Evolutionary conservation across 2,113 vertebrate species (phyloP).

Genomic region (Forbesichthys agassizii): DNA sequence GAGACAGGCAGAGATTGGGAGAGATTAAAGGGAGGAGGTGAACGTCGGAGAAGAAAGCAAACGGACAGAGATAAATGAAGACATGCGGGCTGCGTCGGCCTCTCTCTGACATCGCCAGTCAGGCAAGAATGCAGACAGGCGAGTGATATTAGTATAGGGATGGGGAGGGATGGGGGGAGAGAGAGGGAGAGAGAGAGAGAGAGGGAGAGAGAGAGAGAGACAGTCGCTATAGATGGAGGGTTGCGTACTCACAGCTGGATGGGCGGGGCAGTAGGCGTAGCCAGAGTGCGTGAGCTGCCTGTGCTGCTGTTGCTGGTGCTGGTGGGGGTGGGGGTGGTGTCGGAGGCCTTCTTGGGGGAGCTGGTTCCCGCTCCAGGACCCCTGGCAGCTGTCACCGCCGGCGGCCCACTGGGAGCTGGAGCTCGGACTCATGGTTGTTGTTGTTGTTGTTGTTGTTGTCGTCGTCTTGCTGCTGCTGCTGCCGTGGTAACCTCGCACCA

Average conservation of each 20-base stretch:
- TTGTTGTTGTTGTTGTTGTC: constrained; percentile 45
- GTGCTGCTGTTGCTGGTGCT: constrained; percentile 4
- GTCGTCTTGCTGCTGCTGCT: constrained; percentile 70
- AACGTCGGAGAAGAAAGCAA: not conserved
- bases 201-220: not conserved
- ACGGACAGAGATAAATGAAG: not conserved
- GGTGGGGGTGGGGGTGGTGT: constrained; percentile 74
- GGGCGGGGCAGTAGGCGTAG: constrained; percentile 82
- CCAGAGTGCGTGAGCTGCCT: constrained; percentile 71
- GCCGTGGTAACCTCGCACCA: constrained; percentile 82
- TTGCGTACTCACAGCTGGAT: constrained; percentile 82
- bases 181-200: not conserved
- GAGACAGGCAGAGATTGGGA: not conserved
- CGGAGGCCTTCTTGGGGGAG: constrained; percentile 80
- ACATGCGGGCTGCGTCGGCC: too few species aligned
- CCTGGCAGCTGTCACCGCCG: constrained; percentile 64
- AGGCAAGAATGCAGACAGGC: not conserved
- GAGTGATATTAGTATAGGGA: not conserved
- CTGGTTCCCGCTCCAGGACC: constrained; percentile 76
- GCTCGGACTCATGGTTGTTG: constrained; percentile 80
- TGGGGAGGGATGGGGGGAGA: not conserved
- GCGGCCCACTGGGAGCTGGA: constrained; percentile 81
- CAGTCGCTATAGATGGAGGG: not conserved
- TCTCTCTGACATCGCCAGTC: not conserved
- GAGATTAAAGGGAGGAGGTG: not conserved